phyloP scores from a whole-genome alignment of 2,797 vertebrate genomes.

The Oophaga sylvatica region DNA sequence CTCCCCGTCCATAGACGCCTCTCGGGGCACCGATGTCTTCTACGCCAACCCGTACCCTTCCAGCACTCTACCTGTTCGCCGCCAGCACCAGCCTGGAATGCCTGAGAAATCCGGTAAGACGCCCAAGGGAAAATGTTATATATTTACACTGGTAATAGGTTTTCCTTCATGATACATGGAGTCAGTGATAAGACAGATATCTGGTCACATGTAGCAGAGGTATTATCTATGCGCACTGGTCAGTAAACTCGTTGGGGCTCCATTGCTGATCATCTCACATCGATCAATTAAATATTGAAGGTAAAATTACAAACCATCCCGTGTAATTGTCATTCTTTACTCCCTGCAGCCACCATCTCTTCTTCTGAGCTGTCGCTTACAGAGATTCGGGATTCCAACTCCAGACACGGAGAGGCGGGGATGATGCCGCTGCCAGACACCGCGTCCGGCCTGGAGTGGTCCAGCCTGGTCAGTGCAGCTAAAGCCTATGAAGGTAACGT shows the following conservation, averaged over 20 bases:
- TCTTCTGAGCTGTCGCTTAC: slow-evolving; percentile 86
- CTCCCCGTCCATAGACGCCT: slow-evolving; percentile 72
- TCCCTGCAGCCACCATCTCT: slow-evolving; percentile 80
- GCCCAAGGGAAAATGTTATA: background rate
- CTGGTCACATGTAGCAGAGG: background rate
- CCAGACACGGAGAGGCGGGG: slow-evolving; percentile 82
- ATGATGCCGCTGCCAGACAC: slow-evolving; percentile 93
- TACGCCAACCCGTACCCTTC: slow-evolving; percentile 79
- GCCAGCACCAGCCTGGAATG: slow-evolving; percentile 74
- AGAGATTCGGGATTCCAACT: slow-evolving; percentile 81
- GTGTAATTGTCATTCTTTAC: background rate
- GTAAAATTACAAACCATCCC: background rate
- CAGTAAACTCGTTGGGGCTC: too few species aligned
- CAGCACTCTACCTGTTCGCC: slow-evolving; percentile 83
- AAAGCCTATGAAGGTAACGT: slow-evolving; percentile 88
- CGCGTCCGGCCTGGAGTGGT: slow-evolving; percentile 87
- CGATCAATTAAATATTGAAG: too few species aligned
- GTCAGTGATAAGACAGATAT: background rate
- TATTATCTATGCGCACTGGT: background rate
- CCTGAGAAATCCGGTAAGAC: slow-evolving; percentile 81
- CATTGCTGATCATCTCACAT: too few species aligned
- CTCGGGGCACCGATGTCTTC: slow-evolving; percentile 77
- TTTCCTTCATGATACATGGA: background rate
- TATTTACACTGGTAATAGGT: background rate
- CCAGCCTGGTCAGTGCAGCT: slow-evolving; percentile 89